These are phyloP conservation scores for Harpagifer antarcticus DNA, from an alignment of 2,797 vertebrate genomes.

Conservation along the genomic window DNA sequence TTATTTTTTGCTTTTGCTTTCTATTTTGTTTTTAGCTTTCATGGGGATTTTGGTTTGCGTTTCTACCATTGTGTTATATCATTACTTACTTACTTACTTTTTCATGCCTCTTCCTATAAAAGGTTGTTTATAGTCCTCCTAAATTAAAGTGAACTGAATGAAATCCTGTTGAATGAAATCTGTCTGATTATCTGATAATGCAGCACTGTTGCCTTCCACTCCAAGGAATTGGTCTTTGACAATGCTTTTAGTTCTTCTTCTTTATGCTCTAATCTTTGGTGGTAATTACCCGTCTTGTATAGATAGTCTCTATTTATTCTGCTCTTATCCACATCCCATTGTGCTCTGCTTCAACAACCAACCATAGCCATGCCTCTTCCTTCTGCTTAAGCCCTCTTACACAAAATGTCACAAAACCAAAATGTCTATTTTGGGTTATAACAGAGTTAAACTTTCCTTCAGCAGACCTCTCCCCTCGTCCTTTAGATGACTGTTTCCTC, in stretches of 20 bases:
- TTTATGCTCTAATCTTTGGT: conserved; percentile 5
- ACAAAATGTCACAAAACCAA: conserved; percentile 14
- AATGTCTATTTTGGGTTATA: conserved; percentile 11
- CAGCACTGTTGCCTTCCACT: conserved; percentile 9
- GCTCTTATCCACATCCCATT: conserved; percentile 12
- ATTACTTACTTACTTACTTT: neutral
- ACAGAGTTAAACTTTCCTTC: conserved; percentile 15
- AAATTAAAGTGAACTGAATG: neutral
- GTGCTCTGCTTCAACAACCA: conserved; percentile 15
- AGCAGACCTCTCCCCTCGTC: neutral
- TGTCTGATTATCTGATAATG: neutral
- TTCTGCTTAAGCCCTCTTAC: conserved; percentile 5
- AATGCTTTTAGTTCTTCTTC: conserved; percentile 12
- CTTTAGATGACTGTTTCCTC: conserved; percentile 51
- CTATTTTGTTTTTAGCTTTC: conserved; percentile 15
- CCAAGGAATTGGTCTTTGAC: conserved; percentile 17
- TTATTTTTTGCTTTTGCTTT: neutral
- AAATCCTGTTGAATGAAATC: neutral
- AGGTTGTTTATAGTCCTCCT: neutral
- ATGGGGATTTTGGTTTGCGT: neutral
- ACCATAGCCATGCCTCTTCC: conserved; percentile 1
- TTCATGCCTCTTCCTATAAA: neutral
- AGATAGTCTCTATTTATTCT: conserved; percentile 1
- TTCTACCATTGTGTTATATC: conserved; percentile 2
- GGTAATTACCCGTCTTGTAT: conserved; percentile 15